These are phyloP conservation scores for Helogale parvula DNA, from an alignment of 2,113 vertebrate genomes.

Conservation along the genomic window DNA sequence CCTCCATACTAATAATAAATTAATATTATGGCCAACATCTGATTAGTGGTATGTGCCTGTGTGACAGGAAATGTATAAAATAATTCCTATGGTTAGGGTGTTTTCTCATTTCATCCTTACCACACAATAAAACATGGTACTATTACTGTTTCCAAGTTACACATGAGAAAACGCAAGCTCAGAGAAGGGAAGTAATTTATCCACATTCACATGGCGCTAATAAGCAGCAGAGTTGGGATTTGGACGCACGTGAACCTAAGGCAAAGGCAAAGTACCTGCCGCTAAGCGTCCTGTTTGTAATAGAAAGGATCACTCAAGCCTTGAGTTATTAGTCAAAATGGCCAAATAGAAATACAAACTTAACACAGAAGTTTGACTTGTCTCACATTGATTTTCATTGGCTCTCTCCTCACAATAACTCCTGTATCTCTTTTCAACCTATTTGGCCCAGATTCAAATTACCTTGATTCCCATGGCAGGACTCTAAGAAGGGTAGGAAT, in stretches of 20 bases:
- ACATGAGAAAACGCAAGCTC: slow-evolving; percentile 44
- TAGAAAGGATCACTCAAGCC: background rate
- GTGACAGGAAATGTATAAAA: background rate
- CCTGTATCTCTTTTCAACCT: background rate
- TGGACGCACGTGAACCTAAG: background rate
- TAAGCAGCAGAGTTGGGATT: background rate
- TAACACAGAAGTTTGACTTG: slow-evolving; percentile 7
- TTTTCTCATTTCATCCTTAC: background rate
- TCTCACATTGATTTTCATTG: background rate
- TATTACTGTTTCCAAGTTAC: background rate
- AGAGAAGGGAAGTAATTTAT: background rate
- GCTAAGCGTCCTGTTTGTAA: background rate
- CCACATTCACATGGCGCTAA: background rate
- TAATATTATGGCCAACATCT: background rate
- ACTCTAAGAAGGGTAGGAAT: background rate
- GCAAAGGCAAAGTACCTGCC: background rate
- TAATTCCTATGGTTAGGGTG: background rate
- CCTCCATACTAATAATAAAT: slow-evolving; percentile 4
- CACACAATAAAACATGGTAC: background rate
- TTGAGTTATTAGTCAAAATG: slow-evolving; percentile 19
- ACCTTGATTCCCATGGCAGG: background rate
- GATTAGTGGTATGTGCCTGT: background rate
- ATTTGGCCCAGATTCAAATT: slow-evolving; percentile 21
- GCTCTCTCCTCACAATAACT: background rate
- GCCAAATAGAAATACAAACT: slow-evolving; percentile 36